Base-by-base conservation (phyloP, 2,888 invertebrate species). In the Morinoia aosen region DNA sequence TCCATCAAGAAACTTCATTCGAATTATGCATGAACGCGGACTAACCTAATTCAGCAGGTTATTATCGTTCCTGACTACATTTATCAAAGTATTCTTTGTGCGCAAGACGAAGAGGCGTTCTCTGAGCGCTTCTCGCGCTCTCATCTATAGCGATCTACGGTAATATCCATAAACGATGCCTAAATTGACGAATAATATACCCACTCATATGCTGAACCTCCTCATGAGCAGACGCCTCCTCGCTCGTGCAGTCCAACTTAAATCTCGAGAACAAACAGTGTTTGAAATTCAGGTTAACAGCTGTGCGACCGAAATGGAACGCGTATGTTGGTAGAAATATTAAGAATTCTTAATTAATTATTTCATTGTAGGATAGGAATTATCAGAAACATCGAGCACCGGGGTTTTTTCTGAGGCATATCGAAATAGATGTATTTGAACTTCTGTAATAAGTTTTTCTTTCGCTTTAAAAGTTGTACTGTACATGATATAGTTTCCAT, bases 11-110 rank as follows among this genome's bases (percentile, higher is more conserved):
- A 93, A 56, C 93, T 93, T 57, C 56, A 57, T 33, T 48, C 93
- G 93, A 57, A 93, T 93, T 93, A 93, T 93, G 56, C 93, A 93
- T 57, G 93, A 93, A 33, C 93, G 19, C 56, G 33, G 93, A 57
- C 93, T 93, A 93, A 93, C 93, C 93, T 93, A 93, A 93, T 93
- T 93, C 48, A 40, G 57, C 57, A 93, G 57, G 25, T 93, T 93
- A 93, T 93, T 93, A 93, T 93, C 93, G 57, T 56, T 57, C 93
- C 48, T 57, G n/a, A 56, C 93, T 93, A 19, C 39, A 93, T 93
- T 93, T 93, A 93, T 93, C 93, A 93, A 93, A 48, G 48, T 57
- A 93, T 39, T 48, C 93, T 93, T 93, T 93, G 93, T 93, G 93
- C 93, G 14, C 93, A 57, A 48, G 93, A 93, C 93, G 39, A 19